Base-by-base conservation (phyloP, 1,140 invertebrate species). In the Rhyacophila brunnea region DNA sequence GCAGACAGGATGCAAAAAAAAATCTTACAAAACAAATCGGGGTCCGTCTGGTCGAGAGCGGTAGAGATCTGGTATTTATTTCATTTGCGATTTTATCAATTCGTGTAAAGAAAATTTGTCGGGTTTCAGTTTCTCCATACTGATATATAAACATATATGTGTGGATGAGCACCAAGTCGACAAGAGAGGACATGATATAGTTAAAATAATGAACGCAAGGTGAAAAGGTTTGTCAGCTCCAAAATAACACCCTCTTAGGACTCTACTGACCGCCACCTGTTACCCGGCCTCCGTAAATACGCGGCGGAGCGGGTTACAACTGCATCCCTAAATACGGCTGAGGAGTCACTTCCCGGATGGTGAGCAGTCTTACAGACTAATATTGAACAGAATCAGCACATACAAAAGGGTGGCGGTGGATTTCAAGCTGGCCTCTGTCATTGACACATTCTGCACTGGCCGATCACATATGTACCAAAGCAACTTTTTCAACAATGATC, bases 191-290 rank as follows among this genome's bases (percentile, higher is more conserved):
- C 77, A 79, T 79, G 76, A 77, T 76, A 77, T 78, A 78, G 75
- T 79, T 75, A 76, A 77, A 78, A 77, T 72, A 77, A 73, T 76
- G 73, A 65, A 58, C 53, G 63, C 63, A 65, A 65, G 73, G 70
- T 76, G 77, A 79, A 79, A 79, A 79, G 77, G 75, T 79, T 77
- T 77, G 72, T 76, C 73, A 73, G 73, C 74, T 76, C 73, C 6
- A n/a, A 20, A 18, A 17, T 15, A 2, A 15, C 2, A 6, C 5
- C 13, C 43, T n/a, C 43, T 6, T 3, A 40, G n/a, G 11, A 40
- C 38, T 17, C n/a, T 40, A n/a, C n/a, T 4, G n/a, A 4, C 38
- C 38, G 38, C 3, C 38, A 4, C 38, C n/a, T 40, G 4, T n/a
- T 3, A 13, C 4, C 38, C 38, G 3, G 15, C 38, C 38, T 3